A percentile compares a stretch with the other conserved stretches of the same genome.
Evolutionary conservation across 2,888 invertebrate species (phyloP).

Genomic region (Oscheius myriophilus): DNA sequence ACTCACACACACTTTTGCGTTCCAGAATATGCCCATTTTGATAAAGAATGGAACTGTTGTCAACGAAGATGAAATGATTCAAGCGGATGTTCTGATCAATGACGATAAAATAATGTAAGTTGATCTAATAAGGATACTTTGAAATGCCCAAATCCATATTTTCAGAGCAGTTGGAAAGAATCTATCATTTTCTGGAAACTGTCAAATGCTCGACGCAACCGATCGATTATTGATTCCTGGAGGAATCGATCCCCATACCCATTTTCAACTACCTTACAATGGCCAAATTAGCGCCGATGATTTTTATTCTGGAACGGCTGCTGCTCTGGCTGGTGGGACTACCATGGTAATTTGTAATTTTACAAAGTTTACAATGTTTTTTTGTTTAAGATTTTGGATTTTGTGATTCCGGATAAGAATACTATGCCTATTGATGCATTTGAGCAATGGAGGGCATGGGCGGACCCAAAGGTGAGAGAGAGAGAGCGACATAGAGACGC

Average conservation of each 20-base stretch:
- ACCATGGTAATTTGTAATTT: constrained; percentile 81
- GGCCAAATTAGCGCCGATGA: constrained; percentile 85
- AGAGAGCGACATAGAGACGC: too few relatives aligned
- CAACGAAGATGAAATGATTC: constrained; percentile 88
- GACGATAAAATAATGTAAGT: constrained; percentile 77
- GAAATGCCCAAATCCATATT: not conserved
- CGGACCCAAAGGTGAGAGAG: constrained; percentile 82
- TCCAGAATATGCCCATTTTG: constrained; percentile 73
- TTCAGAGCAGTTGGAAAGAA: constrained; percentile 26
- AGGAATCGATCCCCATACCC: constrained; percentile 81
- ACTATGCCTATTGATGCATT: constrained; percentile 83
- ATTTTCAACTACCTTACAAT: constrained; percentile 93
- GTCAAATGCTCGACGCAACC: constrained; percentile 83
- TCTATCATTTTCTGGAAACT: constrained; percentile 5
- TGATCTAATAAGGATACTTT: not conserved
- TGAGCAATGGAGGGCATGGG: constrained; percentile 87
- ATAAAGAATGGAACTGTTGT: constrained; percentile 95
- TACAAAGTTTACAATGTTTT: not conserved
- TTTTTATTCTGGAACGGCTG: constrained; percentile 95
- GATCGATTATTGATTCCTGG: constrained; percentile 51
- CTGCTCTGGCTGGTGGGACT: constrained; percentile 96
- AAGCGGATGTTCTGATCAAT: constrained; percentile 93
- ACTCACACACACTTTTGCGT: too few relatives aligned
- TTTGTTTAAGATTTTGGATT: constrained; percentile 69
- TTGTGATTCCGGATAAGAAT: constrained; percentile 68